phyloP scores from a whole-genome alignment of 2,113 vertebrate species.

The Anas platyrhynchos region DNA sequence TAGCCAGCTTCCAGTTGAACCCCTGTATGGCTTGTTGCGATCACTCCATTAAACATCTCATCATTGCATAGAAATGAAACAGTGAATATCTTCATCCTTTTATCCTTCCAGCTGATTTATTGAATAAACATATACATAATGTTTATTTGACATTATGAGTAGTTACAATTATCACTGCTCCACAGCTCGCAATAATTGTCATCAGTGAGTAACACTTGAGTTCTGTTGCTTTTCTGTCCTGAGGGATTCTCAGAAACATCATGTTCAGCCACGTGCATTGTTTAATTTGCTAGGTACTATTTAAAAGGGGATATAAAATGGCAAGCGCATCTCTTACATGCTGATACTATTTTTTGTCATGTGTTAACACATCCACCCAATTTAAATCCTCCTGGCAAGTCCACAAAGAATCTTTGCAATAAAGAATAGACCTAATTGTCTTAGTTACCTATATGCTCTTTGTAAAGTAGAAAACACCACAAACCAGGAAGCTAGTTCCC shows the following conservation, averaged over 20 bases:
- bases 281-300: neutral
- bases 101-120: neutral
- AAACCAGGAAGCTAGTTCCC: neutral
- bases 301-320: neutral
- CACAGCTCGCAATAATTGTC: neutral
- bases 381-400: neutral
- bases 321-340: neutral
- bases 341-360: neutral
- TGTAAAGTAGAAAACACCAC: neutral
- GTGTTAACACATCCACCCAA: neutral
- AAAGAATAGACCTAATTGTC: neutral
- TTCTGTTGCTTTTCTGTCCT: neutral
- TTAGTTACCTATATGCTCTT: fast-evolving
- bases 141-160: neutral
- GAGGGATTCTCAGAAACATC: neutral
- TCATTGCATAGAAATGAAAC: neutral
- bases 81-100: neutral
- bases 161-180: constrained; percentile 1
- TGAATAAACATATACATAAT: neutral
- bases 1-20: neutral
- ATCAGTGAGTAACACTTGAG: neutral
- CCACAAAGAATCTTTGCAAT: neutral
- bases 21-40: neutral
- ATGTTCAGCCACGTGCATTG: neutral
- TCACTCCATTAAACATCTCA: neutral